phyloP scores from a whole-genome alignment of 1,140 invertebrate species.

The Patella vulgata region DNA sequence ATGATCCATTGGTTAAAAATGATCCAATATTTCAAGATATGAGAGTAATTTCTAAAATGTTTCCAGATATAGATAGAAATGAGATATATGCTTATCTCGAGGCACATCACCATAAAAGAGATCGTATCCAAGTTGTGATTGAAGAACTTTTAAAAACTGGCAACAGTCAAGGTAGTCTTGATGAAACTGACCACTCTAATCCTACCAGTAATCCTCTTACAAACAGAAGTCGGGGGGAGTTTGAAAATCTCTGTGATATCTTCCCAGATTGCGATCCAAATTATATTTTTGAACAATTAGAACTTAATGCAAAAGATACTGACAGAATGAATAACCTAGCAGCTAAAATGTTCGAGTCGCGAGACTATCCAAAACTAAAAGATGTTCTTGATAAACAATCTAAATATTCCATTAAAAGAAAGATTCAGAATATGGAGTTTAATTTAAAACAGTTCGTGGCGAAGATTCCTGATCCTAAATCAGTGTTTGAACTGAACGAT shows the following conservation, averaged over 20 bases:
- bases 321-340: constrained; percentile 48
- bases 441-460: constrained; percentile 70
- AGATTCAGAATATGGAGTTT: constrained; percentile 59
- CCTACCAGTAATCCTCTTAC: constrained; percentile 5
- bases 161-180: constrained; percentile 23
- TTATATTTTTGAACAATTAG: constrained; percentile 66
- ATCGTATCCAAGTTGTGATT: constrained; percentile 55
- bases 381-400: constrained; percentile 59
- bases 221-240: constrained; percentile 66
- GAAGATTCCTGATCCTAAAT: constrained; percentile 71
- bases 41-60: constrained; percentile 51
- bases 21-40: constrained; percentile 55
- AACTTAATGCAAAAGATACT: constrained; percentile 26
- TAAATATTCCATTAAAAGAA: constrained; percentile 42
- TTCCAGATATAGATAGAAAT: constrained; percentile 54
- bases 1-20: constrained; percentile 38
- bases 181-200: constrained; percentile 11
- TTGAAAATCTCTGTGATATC: constrained; percentile 58
- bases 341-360: constrained; percentile 63
- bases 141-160: constrained; percentile 47
- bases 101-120: constrained; percentile 53
- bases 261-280: constrained; percentile 70
- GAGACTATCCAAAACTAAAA: constrained; percentile 70
- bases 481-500: constrained; percentile 67
- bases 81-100: constrained; percentile 62